Conservation (phyloP, 1,140 invertebrate species). For the Eueides isabella region DNA sequence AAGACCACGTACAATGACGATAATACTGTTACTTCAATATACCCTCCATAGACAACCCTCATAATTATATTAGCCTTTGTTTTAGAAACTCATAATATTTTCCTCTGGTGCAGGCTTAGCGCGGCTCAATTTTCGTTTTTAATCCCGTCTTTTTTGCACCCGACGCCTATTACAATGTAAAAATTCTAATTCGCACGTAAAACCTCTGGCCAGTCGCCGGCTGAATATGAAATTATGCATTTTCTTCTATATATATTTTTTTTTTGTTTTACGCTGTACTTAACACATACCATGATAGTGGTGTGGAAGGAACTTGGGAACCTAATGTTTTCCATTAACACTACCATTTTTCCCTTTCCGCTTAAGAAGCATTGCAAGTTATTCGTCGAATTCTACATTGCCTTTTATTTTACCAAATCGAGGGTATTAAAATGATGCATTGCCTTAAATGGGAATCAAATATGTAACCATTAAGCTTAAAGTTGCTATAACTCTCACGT, state of each 20-base stretch:
- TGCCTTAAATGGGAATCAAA: too few relatives aligned
- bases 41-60: not conserved
- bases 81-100: slow-evolving; percentile 20
- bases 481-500: too few relatives aligned
- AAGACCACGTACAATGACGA: not conserved
- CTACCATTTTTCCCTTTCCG: too few relatives aligned
- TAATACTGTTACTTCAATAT: slow-evolving; percentile 11
- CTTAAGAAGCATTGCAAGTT: too few relatives aligned
- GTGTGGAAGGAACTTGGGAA: too few relatives aligned
- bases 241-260: slow-evolving; percentile 15
- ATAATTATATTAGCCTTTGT: slow-evolving; percentile 25
- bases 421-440: too few relatives aligned
- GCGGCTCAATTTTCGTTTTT: slow-evolving; percentile 40
- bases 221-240: slow-evolving; percentile 39
- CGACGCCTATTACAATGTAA: slow-evolving; percentile 58
- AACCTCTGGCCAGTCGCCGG: slow-evolving; percentile 40
- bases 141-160: slow-evolving; percentile 37
- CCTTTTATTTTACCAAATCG: too few relatives aligned
- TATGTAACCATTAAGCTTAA: too few relatives aligned
- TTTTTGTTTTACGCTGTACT: too few relatives aligned
- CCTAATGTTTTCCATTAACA: too few relatives aligned
- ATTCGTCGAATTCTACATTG: too few relatives aligned
- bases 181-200: slow-evolving; percentile 63
- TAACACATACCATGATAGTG: too few relatives aligned
- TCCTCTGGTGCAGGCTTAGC: slow-evolving; percentile 20